Evolutionary conservation across 2,113 vertebrate genomes (phyloP), one percentile per base, ranked within the genome.

Genomic region (Salvelinus sp.): DNA sequence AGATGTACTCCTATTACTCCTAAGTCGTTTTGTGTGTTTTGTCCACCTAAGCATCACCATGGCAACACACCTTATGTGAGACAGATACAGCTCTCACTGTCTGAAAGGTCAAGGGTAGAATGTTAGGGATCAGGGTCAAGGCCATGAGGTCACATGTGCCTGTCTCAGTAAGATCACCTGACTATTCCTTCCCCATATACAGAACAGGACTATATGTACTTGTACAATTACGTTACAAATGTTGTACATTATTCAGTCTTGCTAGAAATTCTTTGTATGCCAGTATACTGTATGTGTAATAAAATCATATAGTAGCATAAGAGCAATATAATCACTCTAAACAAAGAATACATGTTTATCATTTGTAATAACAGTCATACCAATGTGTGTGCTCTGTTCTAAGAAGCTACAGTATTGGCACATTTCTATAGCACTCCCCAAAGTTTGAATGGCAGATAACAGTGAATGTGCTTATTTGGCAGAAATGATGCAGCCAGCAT

Each of bases 401-500:
- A 18, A 4, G 16, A 28, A 28, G 64, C 62, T 63, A 2, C 22
- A 10, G 13, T 28, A 10, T 13, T 13, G 12, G 64, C 23, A 28
- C 64, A 63, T 23, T 22, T 66, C 64, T 14, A 66, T 23, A 23
- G 22, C 25, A 27, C 64, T 16, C 25, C 64, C n/a, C 7, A 66
- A 66, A 28, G 23, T 66, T 28, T 30, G 23, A 66, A 66, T 66
- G 64, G 9, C 64, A 5, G n/a, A 66, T 23, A 22, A 22, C n/a
- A 44, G 38, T 25, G 60, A 63, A 63, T 66, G n/a, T 28, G 25
- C 9, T 66, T 14, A 76, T 33, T 47, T 44, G 62, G 3, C 5
- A 23, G 50, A 7, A 76, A 71, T 63, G 76, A 58, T 47, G 64
- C 18, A 57, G 23, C 70, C n/a, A 20, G 33, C 23, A 23, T 64